Base-by-base conservation (phyloP, 2,797 vertebrate genomes). In the Novumbra hubbsi region DNA sequence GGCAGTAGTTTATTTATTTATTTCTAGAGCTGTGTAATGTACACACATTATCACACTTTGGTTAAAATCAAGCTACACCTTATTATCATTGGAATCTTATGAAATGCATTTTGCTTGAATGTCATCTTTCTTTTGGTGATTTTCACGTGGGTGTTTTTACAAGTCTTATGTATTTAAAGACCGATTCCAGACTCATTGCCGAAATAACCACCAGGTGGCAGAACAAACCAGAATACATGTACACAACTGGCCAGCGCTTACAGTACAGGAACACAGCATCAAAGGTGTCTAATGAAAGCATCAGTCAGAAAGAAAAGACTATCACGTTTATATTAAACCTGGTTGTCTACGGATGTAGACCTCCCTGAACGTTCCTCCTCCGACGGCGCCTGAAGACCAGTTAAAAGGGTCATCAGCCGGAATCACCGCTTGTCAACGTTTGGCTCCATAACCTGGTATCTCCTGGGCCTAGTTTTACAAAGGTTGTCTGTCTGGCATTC, bases 161-260 rank as follows among this genome's bases (percentile, higher is more conserved):
- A 30, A 15, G 14, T 30, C 0, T 63, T 63, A 14, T 63, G 15
- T 63, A 17, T 24, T 63, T 27, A 30, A 2, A 24, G 15, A 63
- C 27, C 27, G 5, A 30, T 27, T 3, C 15, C 21, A 15, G 15
- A 63, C 21, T 68, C 67, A 68, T 45, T 68, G 67, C 27, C 21
- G 4, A 38, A 0, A 73, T 66, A 38, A 78, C 91, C 93, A 93
- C 90, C 85, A 87, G 94, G 88, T 91, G 94, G 92, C 92, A 93
- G 84, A 64, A 82, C 68, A 78, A 72, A 89, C 90, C 90, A 84
- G 81, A 77, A 70, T 17, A 85, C 80, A 38, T 17, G 1, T 60
- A 21, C 19, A 49, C 8, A 16, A 24, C 9, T 41, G 21, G 70
- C 24, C 21, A 60, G 21, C 21, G 24, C n/a, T 27, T 60, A 27